Percentiles rank a stretch among this genome's conserved stretches.
Conservation (phyloP, 2,113 vertebrate genomes). For the Apistogramma diplotaenia region DNA sequence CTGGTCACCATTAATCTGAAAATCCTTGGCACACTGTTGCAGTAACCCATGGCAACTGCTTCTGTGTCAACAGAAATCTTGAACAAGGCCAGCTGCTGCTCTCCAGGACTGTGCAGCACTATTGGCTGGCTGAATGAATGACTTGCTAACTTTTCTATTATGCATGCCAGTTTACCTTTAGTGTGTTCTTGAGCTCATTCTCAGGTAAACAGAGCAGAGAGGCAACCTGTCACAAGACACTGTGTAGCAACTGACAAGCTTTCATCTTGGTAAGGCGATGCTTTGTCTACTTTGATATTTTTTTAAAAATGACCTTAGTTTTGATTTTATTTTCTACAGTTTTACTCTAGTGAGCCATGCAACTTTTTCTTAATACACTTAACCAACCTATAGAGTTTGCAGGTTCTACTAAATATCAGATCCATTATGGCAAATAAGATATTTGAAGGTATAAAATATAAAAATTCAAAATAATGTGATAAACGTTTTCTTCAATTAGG, state of each 20-base stretch:
- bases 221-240: background rate
- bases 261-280: conserved; percentile 42
- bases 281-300: background rate
- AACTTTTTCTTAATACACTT: background rate
- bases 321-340: background rate
- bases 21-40: conserved; percentile 19
- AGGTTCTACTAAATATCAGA: background rate
- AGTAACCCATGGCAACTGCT: conserved; percentile 73
- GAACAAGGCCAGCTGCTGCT: conserved; percentile 46
- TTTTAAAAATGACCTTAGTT: background rate
- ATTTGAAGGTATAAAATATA: background rate
- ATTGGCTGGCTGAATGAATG: conserved; percentile 71
- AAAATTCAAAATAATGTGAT: background rate
- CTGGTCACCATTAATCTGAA: conserved; percentile 44
- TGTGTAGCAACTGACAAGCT: background rate
- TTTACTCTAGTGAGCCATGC: background rate
- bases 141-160: conserved; percentile 73
- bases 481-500: background rate
- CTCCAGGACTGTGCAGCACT: conserved; percentile 22
- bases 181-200: conserved; percentile 64
- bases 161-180: conserved; percentile 69
- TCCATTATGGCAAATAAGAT: background rate
- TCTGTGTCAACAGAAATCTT: conserved; percentile 74
- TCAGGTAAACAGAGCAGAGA: conserved; percentile 61
- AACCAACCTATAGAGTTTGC: background rate